These are phyloP conservation scores for Parthenolecanium corni DNA, from an alignment of 2,888 invertebrate species.

Conservation along the genomic window DNA sequence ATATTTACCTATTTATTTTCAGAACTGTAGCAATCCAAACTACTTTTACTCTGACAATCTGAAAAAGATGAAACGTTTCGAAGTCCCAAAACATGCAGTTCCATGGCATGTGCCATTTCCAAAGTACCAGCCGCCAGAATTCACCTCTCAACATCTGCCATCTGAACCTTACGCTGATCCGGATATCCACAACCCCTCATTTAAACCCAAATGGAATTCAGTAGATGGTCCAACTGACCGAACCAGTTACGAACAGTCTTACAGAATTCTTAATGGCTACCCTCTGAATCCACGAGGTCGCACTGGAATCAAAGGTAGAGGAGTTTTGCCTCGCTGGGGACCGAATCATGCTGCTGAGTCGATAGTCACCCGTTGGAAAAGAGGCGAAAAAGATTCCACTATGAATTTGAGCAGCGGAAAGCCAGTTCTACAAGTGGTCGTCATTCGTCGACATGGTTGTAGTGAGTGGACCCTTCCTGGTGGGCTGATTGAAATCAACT, in stretches of 20 bases:
- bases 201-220: slow-evolving; percentile 35
- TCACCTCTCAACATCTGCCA: slow-evolving; percentile 53
- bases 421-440: slow-evolving; percentile 79
- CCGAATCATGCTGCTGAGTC: slow-evolving; percentile 98
- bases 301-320: slow-evolving; percentile 79
- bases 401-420: slow-evolving; percentile 44
- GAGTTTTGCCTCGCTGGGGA: slow-evolving; percentile 87
- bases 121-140: slow-evolving; percentile 62
- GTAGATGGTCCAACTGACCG: slow-evolving; percentile 30
- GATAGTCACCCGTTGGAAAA: slow-evolving; percentile 83
- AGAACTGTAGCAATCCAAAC: too few species aligned
- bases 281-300: slow-evolving; percentile 80
- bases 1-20: too few species aligned
- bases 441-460: slow-evolving; percentile 75
- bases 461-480: slow-evolving; percentile 89
- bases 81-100: too few species aligned
- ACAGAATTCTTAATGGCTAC: slow-evolving; percentile 37
- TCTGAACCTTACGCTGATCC: slow-evolving; percentile 78
- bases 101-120: too few species aligned
- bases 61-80: too few species aligned
- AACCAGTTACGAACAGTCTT: slow-evolving; percentile 36
- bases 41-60: too few species aligned
- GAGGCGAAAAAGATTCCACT: slow-evolving; percentile 38
- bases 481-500: slow-evolving; percentile 93
- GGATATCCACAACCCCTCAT: slow-evolving; percentile 42